Evolutionary conservation across 2,113 vertebrate genomes (phyloP).

Genomic region (Megaceryle maxima): DNA sequence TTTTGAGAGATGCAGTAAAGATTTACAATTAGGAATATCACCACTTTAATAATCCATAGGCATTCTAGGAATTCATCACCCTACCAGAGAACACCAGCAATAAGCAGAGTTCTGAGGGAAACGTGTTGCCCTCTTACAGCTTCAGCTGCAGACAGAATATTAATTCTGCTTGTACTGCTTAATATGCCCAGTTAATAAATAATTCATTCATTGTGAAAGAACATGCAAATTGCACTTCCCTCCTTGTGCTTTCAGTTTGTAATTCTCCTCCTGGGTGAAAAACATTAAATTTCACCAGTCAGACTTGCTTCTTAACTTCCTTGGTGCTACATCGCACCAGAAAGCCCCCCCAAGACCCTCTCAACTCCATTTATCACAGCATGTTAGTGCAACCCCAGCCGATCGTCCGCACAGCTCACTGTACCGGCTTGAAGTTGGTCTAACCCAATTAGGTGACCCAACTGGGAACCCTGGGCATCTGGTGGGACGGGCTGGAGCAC

Average conservation of each 20-base stretch:
- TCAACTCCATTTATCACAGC: neutral
- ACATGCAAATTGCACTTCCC: slow-evolving; percentile 26
- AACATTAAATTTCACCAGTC: neutral
- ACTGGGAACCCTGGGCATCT: neutral
- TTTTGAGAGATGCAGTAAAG: neutral
- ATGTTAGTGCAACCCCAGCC: neutral
- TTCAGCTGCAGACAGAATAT: slow-evolving; percentile 23
- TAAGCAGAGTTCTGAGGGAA: slow-evolving; percentile 16
- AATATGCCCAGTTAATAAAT: slow-evolving; percentile 56
- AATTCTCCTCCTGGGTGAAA: neutral
- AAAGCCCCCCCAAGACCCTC: neutral
- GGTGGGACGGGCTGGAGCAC: neutral
- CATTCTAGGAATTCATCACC: neutral
- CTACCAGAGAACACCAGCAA: neutral
- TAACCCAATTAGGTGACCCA: neutral
- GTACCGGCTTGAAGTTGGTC: neutral
- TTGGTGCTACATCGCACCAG: neutral
- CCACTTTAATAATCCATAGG: neutral
- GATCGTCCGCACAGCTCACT: neutral
- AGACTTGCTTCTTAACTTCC: neutral
- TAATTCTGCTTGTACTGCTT: slow-evolving; percentile 41
- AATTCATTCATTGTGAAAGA: slow-evolving; percentile 42
- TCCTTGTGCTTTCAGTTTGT: neutral
- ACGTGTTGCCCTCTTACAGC: neutral
- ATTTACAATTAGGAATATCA: neutral